Percentiles rank a stretch among this genome's conserved stretches.
These are phyloP conservation scores for Iselma pallidipennis DNA, from an alignment of 2,888 invertebrate species.

Conservation along the genomic window DNA sequence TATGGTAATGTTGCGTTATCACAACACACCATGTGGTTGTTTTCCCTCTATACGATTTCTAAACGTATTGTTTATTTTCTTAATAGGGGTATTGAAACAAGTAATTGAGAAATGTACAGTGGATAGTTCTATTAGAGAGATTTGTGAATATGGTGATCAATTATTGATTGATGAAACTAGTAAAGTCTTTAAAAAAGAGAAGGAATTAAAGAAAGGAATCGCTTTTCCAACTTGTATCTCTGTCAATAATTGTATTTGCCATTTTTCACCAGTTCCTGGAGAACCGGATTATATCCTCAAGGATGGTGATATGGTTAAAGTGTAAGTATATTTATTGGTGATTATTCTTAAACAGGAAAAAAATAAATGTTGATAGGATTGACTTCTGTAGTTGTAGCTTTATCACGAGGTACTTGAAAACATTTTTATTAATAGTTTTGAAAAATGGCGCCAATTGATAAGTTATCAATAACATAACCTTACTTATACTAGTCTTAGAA, in stretches of 20 bases:
- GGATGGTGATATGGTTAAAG: conserved; percentile 94
- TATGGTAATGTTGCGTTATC: neutral
- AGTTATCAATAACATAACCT: neutral
- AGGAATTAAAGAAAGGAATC: conserved; percentile 96
- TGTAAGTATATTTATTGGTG: conserved; percentile 73
- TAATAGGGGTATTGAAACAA: conserved; percentile 82
- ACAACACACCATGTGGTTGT: conserved; percentile 18
- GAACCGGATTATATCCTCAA: conserved; percentile 86
- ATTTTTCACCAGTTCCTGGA: conserved; percentile 94
- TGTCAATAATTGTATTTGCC: conserved; percentile 98
- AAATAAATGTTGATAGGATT: neutral
- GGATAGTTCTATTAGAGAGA: conserved; percentile 86
- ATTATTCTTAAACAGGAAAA: neutral
- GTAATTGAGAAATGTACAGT: conserved; percentile 84
- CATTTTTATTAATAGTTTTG: neutral
- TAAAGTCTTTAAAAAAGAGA: conserved; percentile 98
- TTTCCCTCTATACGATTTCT: neutral
- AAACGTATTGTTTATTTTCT: neutral
- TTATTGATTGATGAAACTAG: conserved; percentile 87
- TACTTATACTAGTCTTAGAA: too few species aligned
- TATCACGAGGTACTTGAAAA: neutral
- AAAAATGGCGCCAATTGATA: neutral
- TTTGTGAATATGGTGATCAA: conserved; percentile 92
- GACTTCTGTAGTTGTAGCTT: too few species aligned
- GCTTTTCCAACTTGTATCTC: conserved; percentile 99